A percentile compares a stretch with the other conserved stretches of the same genome.
Evolutionary conservation across 2,113 vertebrate species (phyloP).

Genomic region (Entosphenus tridentatus): DNA sequence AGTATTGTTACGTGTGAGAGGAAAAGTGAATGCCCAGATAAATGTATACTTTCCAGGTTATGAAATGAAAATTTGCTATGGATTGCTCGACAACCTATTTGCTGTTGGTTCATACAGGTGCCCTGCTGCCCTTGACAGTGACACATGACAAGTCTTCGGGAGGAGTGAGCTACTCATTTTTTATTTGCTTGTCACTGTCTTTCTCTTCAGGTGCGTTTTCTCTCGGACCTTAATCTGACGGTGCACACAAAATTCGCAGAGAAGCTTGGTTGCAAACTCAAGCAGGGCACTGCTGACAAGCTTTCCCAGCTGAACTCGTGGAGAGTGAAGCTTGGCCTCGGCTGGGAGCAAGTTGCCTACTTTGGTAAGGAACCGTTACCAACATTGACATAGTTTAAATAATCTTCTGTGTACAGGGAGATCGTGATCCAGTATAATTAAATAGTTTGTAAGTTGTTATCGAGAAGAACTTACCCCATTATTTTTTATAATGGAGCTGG

Average conservation of each 20-base stretch:
- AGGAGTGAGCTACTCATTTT: background rate
- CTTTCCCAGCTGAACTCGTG: conserved; percentile 20
- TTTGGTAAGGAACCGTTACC: conserved; percentile 30
- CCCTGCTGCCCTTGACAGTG: background rate
- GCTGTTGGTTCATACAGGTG: background rate
- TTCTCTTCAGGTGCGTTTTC: conserved; percentile 34
- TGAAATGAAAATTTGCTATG: conserved; percentile 7
- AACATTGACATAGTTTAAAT: no score
- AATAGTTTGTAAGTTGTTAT: background rate
- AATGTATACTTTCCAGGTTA: conserved; percentile 7
- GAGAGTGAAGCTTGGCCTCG: conserved; percentile 24
- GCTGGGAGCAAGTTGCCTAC: conserved; percentile 59
- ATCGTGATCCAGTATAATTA: background rate
- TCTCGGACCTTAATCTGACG: conserved; percentile 30
- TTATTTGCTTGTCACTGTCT: background rate
- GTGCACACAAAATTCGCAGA: conserved; percentile 18
- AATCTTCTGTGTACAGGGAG: no score
- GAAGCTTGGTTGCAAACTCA: conserved; percentile 26
- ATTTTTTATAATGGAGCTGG: background rate
- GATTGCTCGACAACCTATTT: background rate
- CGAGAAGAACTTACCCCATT: background rate
- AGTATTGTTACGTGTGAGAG: background rate
- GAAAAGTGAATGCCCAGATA: conserved; percentile 6
- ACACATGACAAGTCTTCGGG: background rate
- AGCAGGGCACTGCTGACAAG: conserved; percentile 22